phyloP scores from a whole-genome alignment of 2,797 vertebrate species.

The Amniataba percoides region DNA sequence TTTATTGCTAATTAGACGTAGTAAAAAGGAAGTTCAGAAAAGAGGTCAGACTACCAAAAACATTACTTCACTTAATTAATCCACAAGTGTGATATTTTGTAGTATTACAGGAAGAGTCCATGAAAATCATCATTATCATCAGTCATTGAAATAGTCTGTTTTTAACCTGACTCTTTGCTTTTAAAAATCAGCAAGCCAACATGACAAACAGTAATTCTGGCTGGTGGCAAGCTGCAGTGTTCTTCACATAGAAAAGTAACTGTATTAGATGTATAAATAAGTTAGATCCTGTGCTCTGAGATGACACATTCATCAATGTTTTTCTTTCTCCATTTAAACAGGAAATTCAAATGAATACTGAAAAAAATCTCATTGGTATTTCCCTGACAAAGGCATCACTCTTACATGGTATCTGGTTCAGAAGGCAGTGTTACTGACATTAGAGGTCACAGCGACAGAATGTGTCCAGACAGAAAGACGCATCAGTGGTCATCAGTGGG shows the following conservation, averaged over 20 bases:
- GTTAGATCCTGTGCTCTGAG: constrained; percentile 3
- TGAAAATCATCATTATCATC: too few relatives aligned
- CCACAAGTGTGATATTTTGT: constrained; percentile 18
- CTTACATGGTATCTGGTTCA: background rate
- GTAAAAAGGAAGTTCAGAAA: constrained; percentile 41
- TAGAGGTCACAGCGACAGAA: background rate
- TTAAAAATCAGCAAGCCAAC: constrained; percentile 3
- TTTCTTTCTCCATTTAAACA: constrained; percentile 7
- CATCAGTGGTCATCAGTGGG: constrained; percentile 55
- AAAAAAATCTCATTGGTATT: background rate
- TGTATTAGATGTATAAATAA: constrained; percentile 27
- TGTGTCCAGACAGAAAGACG: constrained; percentile 15
- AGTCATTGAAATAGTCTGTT: constrained; percentile 14
- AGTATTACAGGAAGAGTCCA: constrained; percentile 26
- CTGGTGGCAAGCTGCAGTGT: background rate
- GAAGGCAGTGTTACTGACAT: constrained; percentile 20
- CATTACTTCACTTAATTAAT: constrained; percentile 24
- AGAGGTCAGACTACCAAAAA: constrained; percentile 30
- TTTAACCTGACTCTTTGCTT: constrained; percentile 2
- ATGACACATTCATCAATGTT: background rate
- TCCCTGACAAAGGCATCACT: background rate
- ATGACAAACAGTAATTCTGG: constrained; percentile 1
- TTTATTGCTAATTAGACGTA: constrained; percentile 53
- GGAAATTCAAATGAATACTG: constrained; percentile 1
- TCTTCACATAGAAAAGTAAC: constrained; percentile 16